Evolutionary conservation across 2,888 invertebrate species (phyloP), one percentile per base, ranked within the genome.

Genomic region (Myathropa florea): DNA sequence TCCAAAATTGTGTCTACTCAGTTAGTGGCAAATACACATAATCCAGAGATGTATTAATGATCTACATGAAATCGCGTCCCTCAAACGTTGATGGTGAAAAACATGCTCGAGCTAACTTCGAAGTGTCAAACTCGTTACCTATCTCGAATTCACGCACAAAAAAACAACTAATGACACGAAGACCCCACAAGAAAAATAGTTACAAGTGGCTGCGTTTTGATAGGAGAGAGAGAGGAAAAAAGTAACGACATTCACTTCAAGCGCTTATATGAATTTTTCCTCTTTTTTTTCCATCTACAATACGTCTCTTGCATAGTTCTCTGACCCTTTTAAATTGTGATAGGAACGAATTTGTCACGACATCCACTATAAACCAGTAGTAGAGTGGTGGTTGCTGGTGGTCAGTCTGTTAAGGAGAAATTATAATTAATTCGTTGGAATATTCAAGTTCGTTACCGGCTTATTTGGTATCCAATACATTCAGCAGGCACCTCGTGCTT

Each of bases 371-470:
- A 61, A 83, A 21, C 63, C 60, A 18, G 53, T 23, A 33, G 55
- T 67, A 33, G n/a, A n/a, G 60, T 39, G 36, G 36, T 63, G 28
- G 64, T 39, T 71, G 61, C 72, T 67, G 84, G 75, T 76, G 77
- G 59, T 61, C 68, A 33, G 73, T 67, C 78, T 59, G 70, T 77
- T 68, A 60, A 63, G 81, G 70, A 70, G 73, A 82, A 82, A 78
- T 78, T 82, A 86, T 86, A 86, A 86, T 86, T 86, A 86, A 86
- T 86, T 86, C 85, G 39, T 65, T 61, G 78, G 78, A 82, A 86
- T 86, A 86, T 86, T 82, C 82, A 86, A 86, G 85, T 82, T 86
- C 85, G 85, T 86, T 86, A 86, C 85, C 82, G 82, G 82, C 80
- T 86, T 72, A 60, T 60, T 70, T 68, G 67, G 76, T 76, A 67